phyloP scores from a whole-genome alignment of 2,888 invertebrate genomes.

The Petrolisthes cinctipes region DNA sequence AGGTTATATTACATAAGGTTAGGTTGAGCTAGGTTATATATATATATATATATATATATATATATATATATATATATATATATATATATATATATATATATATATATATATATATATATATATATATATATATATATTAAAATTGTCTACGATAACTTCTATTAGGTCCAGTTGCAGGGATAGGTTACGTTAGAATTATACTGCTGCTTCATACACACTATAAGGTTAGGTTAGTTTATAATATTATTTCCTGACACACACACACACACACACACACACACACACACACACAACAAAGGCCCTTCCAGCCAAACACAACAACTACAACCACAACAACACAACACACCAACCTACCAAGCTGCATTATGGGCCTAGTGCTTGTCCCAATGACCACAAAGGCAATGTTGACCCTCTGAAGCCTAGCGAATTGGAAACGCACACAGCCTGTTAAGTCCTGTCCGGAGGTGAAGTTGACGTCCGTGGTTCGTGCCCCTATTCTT shows the following conservation, averaged over 20 bases:
- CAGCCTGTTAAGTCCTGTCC: conserved; percentile 22
- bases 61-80: conserved; percentile 1
- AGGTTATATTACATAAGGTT: too few relatives aligned
- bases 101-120: too few relatives aligned
- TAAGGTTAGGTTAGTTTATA: too few relatives aligned
- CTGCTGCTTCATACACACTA: too few relatives aligned
- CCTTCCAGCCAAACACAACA: too few relatives aligned
- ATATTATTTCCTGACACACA: too few relatives aligned
- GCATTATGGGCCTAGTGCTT: conserved; percentile 13
- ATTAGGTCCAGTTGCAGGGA: too few relatives aligned
- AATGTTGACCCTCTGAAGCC: conserved; percentile 23
- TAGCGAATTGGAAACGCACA: conserved; percentile 41
- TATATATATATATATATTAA: background rate
- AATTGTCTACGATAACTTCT: too few relatives aligned
- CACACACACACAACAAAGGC: too few relatives aligned
- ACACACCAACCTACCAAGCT: background rate
- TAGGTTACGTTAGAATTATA: too few relatives aligned
- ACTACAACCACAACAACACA: background rate
- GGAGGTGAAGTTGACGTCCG: conserved; percentile 7
- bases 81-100: conserved; percentile 1
- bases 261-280: too few relatives aligned
- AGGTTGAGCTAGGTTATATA: background rate
- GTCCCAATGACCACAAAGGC: background rate
- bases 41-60: background rate
- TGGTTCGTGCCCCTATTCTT: background rate